Evolutionary conservation across 2,797 vertebrate species (phyloP).

Genomic region (Dicrostonyx torquatus): DNA sequence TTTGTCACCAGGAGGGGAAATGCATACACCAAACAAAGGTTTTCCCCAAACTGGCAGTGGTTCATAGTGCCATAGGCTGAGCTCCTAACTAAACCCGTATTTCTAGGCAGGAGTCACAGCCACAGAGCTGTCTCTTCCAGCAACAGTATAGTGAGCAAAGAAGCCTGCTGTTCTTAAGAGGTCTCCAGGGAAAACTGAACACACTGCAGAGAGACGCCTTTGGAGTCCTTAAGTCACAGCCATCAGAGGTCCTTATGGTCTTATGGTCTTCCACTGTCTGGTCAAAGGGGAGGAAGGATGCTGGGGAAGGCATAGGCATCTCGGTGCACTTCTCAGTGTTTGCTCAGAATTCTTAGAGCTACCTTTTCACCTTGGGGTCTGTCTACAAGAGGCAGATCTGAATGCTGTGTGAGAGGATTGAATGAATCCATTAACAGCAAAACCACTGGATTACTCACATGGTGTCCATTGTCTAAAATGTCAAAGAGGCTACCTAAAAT

Average conservation of each 20-base stretch:
- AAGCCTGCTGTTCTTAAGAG: conserved; percentile 76
- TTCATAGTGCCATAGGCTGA: conserved; percentile 78
- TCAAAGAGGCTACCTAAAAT: neutral
- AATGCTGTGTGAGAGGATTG: neutral
- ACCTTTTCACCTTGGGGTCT: neutral
- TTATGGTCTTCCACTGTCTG: conserved; percentile 68
- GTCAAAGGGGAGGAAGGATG: neutral
- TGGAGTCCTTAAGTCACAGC: conserved; percentile 82
- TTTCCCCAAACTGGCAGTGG: conserved; percentile 78
- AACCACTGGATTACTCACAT: neutral
- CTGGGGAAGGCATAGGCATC: neutral
- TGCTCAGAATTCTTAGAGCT: neutral
- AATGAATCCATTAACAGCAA: neutral
- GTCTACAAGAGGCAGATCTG: neutral
- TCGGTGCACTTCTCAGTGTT: neutral
- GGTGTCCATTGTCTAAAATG: neutral
- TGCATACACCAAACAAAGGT: conserved; percentile 19
- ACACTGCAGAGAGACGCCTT: conserved; percentile 77
- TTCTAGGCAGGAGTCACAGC: conserved; percentile 82
- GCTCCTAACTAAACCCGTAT: conserved; percentile 78
- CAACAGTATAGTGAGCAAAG: conserved; percentile 78
- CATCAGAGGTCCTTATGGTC: conserved; percentile 53
- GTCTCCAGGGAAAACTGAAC: conserved; percentile 81
- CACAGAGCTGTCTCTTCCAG: conserved; percentile 79
- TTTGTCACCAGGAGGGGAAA: conserved; percentile 58